Base-by-base conservation (phyloP, 37 sponge, comb jelly and placozoan genomes). In the Agelas oroides region DNA sequence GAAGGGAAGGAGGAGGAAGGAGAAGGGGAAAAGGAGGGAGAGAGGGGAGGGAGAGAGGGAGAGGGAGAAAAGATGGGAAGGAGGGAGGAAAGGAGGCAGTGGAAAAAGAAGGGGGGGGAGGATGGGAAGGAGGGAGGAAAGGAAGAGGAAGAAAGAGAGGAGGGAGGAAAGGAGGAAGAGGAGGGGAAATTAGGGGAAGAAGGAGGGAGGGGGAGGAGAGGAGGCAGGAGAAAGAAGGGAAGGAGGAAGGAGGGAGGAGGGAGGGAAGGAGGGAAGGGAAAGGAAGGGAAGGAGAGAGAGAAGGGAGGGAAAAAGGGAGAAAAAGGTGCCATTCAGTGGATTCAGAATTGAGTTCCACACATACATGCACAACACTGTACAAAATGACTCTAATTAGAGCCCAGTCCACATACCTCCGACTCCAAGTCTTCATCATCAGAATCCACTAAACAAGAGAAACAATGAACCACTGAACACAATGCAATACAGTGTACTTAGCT, bases 341-440 rank as follows among this genome's bases (percentile, higher is more conserved):
- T n/a, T n/a, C n/a, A n/a, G n/a, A n/a, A n/a, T n/a, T n/a, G n/a
- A n/a, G n/a, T n/a, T n/a, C n/a, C n/a, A n/a, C n/a, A n/a, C n/a
- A n/a, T n/a, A n/a, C n/a, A n/a, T 46, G 46, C 46, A 46, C 46
- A 8, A 12, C 3, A 8, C 46, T 12, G 8, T 3, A 8, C 3
- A 8, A 8, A 46, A 23, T 61, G 14, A 33, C 19, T 37, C 41
- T 59, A 81, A 84, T 41, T 30, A 1, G 40, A 14, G 53, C 81
- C 36, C 61, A n/a, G n/a, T n/a, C n/a, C n/a, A 46, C 46, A 46
- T 46, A 92, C 92, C 76, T 92, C 92, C 66, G 88, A 87, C 38
- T 46, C 46, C 46, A 46, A 72, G 39, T 92, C 92, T 59, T 92
- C 92, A 56, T 92, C 92, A 83, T 92, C 92, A 66, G 88, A 87